Evolutionary conservation across 2,797 vertebrate species (phyloP), one percentile per base, ranked within the genome.

Genomic region (Fistularia commersonii): DNA sequence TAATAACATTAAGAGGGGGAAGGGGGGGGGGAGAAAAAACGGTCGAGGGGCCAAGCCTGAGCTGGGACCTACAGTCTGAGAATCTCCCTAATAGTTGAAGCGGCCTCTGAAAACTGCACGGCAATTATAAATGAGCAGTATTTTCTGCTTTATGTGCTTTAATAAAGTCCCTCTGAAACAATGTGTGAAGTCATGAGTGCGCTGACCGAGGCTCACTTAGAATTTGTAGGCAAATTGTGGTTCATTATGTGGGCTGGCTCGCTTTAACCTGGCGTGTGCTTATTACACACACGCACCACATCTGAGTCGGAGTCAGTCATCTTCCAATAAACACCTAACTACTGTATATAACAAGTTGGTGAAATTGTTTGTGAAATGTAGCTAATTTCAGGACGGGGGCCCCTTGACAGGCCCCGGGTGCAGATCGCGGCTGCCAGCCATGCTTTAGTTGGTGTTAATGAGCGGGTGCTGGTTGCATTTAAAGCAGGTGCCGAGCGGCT

Each of bases 291-390:
- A 52, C n/a, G n/a, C 61, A 54, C 44, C 65, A 68, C 78, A 73
- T 69, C 54, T 14, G 50, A n/a, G n/a, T n/a, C n/a, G n/a, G n/a
- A n/a, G n/a, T n/a, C n/a, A 82, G 74, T 54, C 76, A 86, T 86
- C 83, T 86, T 76, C 84, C 85, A 86, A 87, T 89, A 89, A 91
- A 89, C 84, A 87, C 86, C 82, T 80, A 70, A 79, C 77, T 79
- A 80, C 14, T 23, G 35, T 48, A 69, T 57, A 68, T 84, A 88
- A 87, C 80, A 76, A 84, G 72, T 83, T 80, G 66, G 79, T 76
- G 84, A 89, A 90, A 89, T 85, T 84, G 85, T 88, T 90, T 89
- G 86, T 85, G 82, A 88, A 90, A 90, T 63, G 81, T 58, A 75
- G 83, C 80, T 90, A 86, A 90, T 90, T 89, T 85, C 77, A 55